These are phyloP conservation scores for Volucella zonaria DNA, from an alignment of 2,888 invertebrate genomes.

Conservation along the genomic window DNA sequence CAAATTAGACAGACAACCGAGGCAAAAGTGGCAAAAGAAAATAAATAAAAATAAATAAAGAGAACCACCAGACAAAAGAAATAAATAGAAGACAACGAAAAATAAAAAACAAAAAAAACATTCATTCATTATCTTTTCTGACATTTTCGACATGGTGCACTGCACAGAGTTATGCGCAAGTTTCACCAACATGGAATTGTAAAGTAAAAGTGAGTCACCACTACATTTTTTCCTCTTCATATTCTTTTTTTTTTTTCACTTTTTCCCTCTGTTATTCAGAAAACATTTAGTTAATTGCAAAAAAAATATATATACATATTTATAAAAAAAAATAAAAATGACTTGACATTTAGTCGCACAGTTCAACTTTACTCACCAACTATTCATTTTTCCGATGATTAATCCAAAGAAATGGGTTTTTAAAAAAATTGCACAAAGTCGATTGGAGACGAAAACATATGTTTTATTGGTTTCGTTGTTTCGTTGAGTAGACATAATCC, in stretches of 20 bases:
- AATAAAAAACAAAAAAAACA: slow-evolving; percentile 24
- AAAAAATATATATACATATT: slow-evolving; percentile 23
- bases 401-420: slow-evolving; percentile 41
- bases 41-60: slow-evolving; percentile 8
- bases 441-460: slow-evolving; percentile 53
- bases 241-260: not conserved
- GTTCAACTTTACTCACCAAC: slow-evolving; percentile 60
- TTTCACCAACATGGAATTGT: slow-evolving; percentile 59
- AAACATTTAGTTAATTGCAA: not conserved
- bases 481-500: slow-evolving; percentile 55
- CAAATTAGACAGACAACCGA: slow-evolving; percentile 2
- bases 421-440: slow-evolving; percentile 5
- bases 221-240: slow-evolving; percentile 23
- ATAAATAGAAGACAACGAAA: slow-evolving; percentile 12
- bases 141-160: slow-evolving; percentile 60
- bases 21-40: slow-evolving; percentile 20
- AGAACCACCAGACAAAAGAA: slow-evolving; percentile 8
- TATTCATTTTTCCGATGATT: slow-evolving; percentile 59
- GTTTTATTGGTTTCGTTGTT: slow-evolving; percentile 44
- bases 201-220: slow-evolving; percentile 61
- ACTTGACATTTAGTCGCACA: slow-evolving; percentile 8
- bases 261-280: no score
- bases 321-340: not conserved
- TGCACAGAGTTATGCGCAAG: slow-evolving; percentile 63
- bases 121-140: slow-evolving; percentile 68